These are phyloP conservation scores for Mastacembelus armatus DNA, from an alignment of 2,797 vertebrate genomes.

Conservation along the genomic window DNA sequence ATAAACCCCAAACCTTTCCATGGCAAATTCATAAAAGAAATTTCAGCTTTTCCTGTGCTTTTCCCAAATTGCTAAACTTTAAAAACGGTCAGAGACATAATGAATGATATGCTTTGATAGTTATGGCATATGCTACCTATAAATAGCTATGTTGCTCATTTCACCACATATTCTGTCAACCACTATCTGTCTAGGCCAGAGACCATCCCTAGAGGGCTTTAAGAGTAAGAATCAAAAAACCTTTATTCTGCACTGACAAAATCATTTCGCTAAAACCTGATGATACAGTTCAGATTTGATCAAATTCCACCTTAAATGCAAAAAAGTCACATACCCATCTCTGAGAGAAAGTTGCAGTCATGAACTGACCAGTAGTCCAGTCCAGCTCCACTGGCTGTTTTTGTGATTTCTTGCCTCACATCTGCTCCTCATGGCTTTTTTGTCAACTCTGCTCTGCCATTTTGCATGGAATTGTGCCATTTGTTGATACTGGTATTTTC, in stretches of 20 bases:
- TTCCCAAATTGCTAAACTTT: no score
- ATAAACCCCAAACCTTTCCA: no score
- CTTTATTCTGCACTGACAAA: slow-evolving; percentile 9
- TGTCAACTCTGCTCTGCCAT: slow-evolving; percentile 26
- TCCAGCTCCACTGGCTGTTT: no score
- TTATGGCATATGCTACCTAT: no score
- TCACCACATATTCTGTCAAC: background rate
- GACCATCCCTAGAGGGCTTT: background rate
- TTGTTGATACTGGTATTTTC: slow-evolving; percentile 25
- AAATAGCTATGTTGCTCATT: background rate
- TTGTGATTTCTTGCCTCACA: slow-evolving; percentile 44
- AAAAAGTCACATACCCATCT: background rate
- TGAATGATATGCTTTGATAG: background rate
- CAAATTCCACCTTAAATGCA: background rate
- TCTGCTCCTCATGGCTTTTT: slow-evolving; percentile 53
- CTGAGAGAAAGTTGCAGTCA: background rate
- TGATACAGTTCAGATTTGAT: slow-evolving; percentile 42
- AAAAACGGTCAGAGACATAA: background rate
- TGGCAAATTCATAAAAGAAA: no score
- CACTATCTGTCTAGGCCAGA: no score
- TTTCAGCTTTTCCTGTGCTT: no score
- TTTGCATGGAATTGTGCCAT: slow-evolving; percentile 13
- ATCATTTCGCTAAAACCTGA: slow-evolving; percentile 21
- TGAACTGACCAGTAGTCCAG: no score
- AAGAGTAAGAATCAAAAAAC: slow-evolving; percentile 8